Evolutionary conservation across 2,797 vertebrate genomes (phyloP).

Genomic region (Channa striata): DNA sequence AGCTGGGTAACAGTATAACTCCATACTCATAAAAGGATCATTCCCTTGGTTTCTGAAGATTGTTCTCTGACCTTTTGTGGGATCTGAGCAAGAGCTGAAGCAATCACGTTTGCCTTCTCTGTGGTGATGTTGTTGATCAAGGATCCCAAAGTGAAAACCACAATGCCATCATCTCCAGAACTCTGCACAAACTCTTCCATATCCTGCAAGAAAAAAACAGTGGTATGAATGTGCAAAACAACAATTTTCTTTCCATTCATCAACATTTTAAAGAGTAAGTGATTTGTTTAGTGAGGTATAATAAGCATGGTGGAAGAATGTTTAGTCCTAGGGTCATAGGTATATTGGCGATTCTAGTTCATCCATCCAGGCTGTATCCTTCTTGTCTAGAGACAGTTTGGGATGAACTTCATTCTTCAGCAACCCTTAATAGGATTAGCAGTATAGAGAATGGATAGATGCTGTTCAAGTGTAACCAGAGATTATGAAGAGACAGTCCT

Average conservation of each 20-base stretch:
- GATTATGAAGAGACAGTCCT: neutral
- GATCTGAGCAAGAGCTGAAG: slow-evolving; percentile 89
- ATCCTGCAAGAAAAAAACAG: slow-evolving; percentile 77
- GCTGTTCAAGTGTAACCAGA: too few species aligned
- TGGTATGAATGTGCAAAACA: neutral
- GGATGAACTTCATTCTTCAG: too few species aligned
- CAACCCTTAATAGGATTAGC: too few species aligned
- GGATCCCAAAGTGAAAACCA: slow-evolving; percentile 91
- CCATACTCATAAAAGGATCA: neutral
- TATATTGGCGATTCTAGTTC: too few species aligned
- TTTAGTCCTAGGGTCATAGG: too few species aligned
- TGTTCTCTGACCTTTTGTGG: slow-evolving; percentile 89
- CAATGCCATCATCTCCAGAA: slow-evolving; percentile 89
- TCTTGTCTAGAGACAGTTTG: too few species aligned
- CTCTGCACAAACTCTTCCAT: slow-evolving; percentile 94
- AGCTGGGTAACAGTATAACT: too few species aligned
- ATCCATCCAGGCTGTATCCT: too few species aligned
- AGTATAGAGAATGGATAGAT: too few species aligned
- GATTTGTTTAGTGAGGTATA: too few species aligned
- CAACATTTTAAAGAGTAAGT: too few species aligned
- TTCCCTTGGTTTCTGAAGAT: neutral
- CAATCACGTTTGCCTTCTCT: slow-evolving; percentile 88
- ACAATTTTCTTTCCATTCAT: neutral
- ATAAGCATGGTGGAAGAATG: too few species aligned
- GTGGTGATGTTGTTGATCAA: slow-evolving; percentile 87